Evolutionary conservation across 37 sponge, comb jelly and placozoan genomes (phyloP).

Genomic region (Beroe ovata): DNA sequence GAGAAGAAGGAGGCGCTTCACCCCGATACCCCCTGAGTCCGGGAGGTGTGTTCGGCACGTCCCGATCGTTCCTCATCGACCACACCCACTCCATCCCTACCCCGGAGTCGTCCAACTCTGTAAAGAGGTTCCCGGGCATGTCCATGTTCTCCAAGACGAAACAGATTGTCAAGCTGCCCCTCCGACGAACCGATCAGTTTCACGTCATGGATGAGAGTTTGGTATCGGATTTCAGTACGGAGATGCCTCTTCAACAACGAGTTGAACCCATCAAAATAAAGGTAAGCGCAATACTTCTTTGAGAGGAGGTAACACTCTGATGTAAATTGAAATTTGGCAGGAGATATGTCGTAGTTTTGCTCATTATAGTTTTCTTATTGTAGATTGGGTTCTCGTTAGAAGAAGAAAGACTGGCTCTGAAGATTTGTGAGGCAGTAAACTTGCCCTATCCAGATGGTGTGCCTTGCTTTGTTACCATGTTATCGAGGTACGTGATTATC

Average conservation of each 20-base stretch:
- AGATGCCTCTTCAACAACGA: neutral
- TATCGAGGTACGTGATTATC: neutral
- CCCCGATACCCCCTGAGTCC: constrained; percentile 17
- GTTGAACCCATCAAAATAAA: neutral
- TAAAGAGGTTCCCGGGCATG: neutral
- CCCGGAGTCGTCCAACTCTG: neutral
- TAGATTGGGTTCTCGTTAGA: constrained; percentile 23
- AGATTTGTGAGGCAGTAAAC: constrained; percentile 43
- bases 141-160: neutral
- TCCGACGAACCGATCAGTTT: neutral
- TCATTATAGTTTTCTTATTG: neutral
- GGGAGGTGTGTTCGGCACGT: neutral
- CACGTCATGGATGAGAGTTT: constrained; percentile 1
- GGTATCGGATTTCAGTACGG: neutral
- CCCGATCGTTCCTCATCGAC: constrained; percentile 21
- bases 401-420: constrained; percentile 3
- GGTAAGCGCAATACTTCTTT: neutral
- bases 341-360: too few species aligned
- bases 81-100: neutral
- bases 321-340: too few species aligned
- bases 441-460: constrained; percentile 1
- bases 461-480: constrained; percentile 2
- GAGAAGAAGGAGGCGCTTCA: neutral
- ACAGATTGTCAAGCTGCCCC: constrained; percentile 16
- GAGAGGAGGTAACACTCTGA: too few species aligned